Evolutionary conservation across 2,113 vertebrate species (phyloP).

Genomic region (Myrmecobius fasciatus): DNA sequence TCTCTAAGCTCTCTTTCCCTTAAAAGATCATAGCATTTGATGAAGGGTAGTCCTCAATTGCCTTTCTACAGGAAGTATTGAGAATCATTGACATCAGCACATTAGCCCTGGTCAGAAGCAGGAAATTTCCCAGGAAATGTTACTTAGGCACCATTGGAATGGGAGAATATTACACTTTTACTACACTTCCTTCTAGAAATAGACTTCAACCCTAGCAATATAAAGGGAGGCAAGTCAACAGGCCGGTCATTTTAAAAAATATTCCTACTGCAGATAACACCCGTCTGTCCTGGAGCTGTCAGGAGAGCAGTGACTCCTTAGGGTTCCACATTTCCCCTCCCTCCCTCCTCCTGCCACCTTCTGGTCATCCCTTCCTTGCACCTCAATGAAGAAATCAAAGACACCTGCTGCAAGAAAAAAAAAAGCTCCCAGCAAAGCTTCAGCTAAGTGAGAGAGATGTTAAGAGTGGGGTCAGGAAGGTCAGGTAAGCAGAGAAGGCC

Average conservation of each 20-base stretch:
- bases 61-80: background rate
- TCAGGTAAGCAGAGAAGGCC: conserved; percentile 61
- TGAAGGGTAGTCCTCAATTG: background rate
- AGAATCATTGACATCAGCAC: background rate
- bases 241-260: background rate
- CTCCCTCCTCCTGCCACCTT: background rate
- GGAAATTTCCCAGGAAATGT: background rate
- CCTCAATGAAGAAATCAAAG: background rate
- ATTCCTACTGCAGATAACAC: background rate
- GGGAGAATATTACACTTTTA: background rate
- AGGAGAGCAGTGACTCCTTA: background rate
- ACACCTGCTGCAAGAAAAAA: background rate
- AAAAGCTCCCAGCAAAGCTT: conserved; percentile 13
- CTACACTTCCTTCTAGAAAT: background rate
- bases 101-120: background rate
- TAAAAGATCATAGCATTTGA: background rate
- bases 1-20: background rate
- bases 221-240: background rate
- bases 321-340: accelerated
- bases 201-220: background rate
- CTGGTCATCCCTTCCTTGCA: background rate
- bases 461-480: conserved; percentile 54
- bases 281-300: background rate
- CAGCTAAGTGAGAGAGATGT: conserved; percentile 48
- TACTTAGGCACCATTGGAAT: background rate